phyloP scores from a whole-genome alignment of 2,113 vertebrate genomes.

The Rhodinocichla rosea region DNA sequence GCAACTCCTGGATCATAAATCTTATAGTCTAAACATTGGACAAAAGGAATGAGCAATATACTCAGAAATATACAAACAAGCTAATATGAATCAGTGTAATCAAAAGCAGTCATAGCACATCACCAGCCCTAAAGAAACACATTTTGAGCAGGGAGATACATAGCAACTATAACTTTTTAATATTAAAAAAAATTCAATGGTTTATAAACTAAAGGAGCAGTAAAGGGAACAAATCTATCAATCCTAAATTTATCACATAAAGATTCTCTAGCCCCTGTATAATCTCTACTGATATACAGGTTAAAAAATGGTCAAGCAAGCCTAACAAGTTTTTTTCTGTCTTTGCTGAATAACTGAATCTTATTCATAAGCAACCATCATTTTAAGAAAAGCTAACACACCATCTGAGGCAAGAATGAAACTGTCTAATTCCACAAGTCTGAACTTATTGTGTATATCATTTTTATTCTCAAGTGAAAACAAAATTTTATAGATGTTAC shows the following conservation, averaged over 20 bases:
- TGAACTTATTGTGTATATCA: neutral
- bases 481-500: neutral
- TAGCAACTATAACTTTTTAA: neutral
- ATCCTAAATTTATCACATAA: neutral
- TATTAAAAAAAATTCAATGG: neutral
- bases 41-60: neutral
- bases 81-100: neutral
- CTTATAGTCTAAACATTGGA: neutral
- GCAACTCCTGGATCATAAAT: neutral
- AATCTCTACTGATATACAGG: neutral
- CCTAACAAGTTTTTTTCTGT: neutral
- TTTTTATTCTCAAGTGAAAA: neutral
- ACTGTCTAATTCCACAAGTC: neutral
- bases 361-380: neutral
- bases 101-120: neutral
- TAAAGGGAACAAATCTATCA: neutral
- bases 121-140: neutral
- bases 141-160: neutral
- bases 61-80: neutral
- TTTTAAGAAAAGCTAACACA: neutral
- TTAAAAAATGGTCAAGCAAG: neutral
- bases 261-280: neutral
- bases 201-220: neutral
- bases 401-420: neutral
- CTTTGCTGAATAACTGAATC: neutral